Percentiles rank a stretch among this genome's conserved stretches.
phyloP scores from a whole-genome alignment of 1,140 invertebrate species.

The Tetramorium alpestre region DNA sequence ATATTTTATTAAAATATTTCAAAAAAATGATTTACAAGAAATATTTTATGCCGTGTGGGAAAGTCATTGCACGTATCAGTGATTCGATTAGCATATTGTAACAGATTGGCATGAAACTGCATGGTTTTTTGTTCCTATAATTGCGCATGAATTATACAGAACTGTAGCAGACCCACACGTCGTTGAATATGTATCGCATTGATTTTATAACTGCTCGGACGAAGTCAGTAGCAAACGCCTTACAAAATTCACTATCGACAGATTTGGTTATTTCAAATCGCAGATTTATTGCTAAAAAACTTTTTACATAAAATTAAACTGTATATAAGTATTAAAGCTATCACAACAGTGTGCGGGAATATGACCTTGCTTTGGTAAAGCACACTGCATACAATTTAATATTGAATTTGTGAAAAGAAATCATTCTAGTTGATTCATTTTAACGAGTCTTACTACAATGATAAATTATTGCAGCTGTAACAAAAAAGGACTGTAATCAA shows the following conservation, averaged over 20 bases:
- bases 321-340: not conserved
- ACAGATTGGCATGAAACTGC: not conserved
- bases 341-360: not conserved
- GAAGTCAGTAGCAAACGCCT: not conserved
- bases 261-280: not conserved
- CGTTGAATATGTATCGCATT: not conserved
- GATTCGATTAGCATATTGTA: not conserved
- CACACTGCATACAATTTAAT: not conserved
- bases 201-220: not conserved
- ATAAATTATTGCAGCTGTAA: slow-evolving; percentile 61
- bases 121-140: not conserved
- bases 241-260: not conserved
- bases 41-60: too few species aligned
- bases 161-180: not conserved
- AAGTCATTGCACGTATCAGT: not conserved
- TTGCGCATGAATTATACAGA: not conserved
- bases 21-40: too few species aligned
- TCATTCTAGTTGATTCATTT: not conserved
- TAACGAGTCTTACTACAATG: slow-evolving; percentile 3
- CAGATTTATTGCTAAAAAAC: not conserved
- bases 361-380: slow-evolving; percentile 27
- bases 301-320: not conserved
- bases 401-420: slow-evolving; percentile 6
- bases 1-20: too few species aligned
- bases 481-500: slow-evolving; percentile 26